Base-by-base conservation (phyloP, 2,113 vertebrate species). In the Elephas maximus region DNA sequence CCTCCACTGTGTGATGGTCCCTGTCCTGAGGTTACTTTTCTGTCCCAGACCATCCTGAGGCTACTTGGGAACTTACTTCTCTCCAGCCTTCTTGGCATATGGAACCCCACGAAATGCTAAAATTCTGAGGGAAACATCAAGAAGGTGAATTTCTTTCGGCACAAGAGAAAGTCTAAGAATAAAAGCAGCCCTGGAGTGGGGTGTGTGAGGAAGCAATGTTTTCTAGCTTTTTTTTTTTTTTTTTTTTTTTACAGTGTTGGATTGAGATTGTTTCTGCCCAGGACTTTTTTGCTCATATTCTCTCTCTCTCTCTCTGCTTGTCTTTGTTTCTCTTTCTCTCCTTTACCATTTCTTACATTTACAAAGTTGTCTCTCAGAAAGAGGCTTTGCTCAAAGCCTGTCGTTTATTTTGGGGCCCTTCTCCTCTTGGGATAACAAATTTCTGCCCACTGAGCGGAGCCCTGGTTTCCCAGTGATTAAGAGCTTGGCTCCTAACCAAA, bases 71-170 rank as follows among this genome's bases (percentile, higher is more conserved):
- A 2, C 6, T 0, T 33, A 21, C 14, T 8, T 63, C 51, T 12
- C 37, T 84, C 18, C 12, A 69, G 6, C 57, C 20, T 88, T 81
- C 28, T 26, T 26, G 28, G 57, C 48, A 41, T 15, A 48, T 10
- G 33, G 79, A 89, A 65, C 30, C 11, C 74, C 7, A 30, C 62
- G 6, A 83, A 80, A 84, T 71, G 48, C 26, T 95, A 60, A 67
- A 44, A 71, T 94, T 92, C 45, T 10, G 33, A 53, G 33, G 30
- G 48, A 84, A 81, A 77, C 15, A 63, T 53, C 9, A 69, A 62
- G 41, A 92, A 78, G 48, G 63, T 63, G 48, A 74, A 76, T 94
- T 90, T 90, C 45, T 92, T 91, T 41, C 83, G 45, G 45, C 4
- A 76, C 37, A 86, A 94, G 62, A 92, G 45, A 63, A 67, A 90